phyloP scores from a whole-genome alignment of 2,113 vertebrate genomes.

The Vulpes lagopus region DNA sequence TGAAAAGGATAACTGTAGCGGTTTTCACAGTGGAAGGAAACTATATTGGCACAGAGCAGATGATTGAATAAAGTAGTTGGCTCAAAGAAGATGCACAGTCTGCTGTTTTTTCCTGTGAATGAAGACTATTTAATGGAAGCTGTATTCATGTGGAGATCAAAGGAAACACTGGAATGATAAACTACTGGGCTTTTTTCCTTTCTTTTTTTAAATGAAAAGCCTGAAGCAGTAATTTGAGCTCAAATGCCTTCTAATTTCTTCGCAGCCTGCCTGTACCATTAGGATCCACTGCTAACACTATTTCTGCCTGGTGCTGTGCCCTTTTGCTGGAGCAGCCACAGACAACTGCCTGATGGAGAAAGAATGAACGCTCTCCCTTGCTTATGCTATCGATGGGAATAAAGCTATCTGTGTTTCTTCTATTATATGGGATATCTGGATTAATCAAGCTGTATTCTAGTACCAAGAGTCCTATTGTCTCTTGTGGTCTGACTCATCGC shows the following conservation, averaged over 20 bases:
- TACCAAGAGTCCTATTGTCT: slow-evolving; percentile 87
- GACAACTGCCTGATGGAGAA: slow-evolving; percentile 80
- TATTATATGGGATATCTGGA: slow-evolving; percentile 78
- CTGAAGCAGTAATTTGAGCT: slow-evolving; percentile 85
- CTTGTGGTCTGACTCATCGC: slow-evolving; percentile 88
- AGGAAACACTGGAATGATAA: slow-evolving; percentile 86
- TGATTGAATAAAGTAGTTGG: slow-evolving; percentile 87
- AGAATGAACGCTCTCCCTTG: slow-evolving; percentile 73
- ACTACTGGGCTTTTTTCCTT: slow-evolving; percentile 74
- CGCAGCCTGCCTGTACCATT: slow-evolving; percentile 77
- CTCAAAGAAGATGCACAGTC: slow-evolving; percentile 85
- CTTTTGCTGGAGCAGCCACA: slow-evolving; percentile 84
- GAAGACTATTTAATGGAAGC: slow-evolving; percentile 87
- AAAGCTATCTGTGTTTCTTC: slow-evolving; percentile 77
- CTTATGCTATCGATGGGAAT: slow-evolving; percentile 79
- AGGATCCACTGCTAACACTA: slow-evolving; percentile 74
- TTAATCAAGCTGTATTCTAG: slow-evolving; percentile 79
- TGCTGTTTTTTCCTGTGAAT: slow-evolving; percentile 83
- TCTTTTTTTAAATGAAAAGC: slow-evolving; percentile 71
- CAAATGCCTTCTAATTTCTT: slow-evolving; percentile 69
- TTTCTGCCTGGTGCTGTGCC: slow-evolving; percentile 76
- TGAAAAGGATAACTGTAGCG: slow-evolving; percentile 72
- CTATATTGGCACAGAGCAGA: slow-evolving; percentile 85
- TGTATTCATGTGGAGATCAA: slow-evolving; percentile 84
- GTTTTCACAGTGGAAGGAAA: slow-evolving; percentile 82